A percentile compares a stretch with the other conserved stretches of the same genome.
Conservation (phyloP, 2,888 invertebrate species). For the Carterocephalus palaemon region DNA sequence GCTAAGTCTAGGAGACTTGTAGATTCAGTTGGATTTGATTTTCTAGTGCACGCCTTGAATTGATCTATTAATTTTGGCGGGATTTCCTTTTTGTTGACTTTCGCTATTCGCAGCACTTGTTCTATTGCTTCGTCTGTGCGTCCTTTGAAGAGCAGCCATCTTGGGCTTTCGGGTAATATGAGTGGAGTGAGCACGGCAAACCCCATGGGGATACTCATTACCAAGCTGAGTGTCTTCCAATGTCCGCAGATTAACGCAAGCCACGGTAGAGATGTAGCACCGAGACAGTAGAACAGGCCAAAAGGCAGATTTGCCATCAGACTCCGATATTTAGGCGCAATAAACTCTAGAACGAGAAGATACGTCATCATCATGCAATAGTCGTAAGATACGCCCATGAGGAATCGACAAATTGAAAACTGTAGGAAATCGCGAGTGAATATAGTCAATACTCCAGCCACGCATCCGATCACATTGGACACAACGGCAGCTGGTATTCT, state of each 20-base stretch:
- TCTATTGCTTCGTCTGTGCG: slow-evolving; percentile 50
- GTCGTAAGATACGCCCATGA: slow-evolving; percentile 61
- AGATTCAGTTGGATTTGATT: slow-evolving; percentile 31
- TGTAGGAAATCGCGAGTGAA: slow-evolving; percentile 44
- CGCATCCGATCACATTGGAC: slow-evolving; percentile 51
- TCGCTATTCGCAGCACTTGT: slow-evolving; percentile 46
- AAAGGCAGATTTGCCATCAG: slow-evolving; percentile 54
- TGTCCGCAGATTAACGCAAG: slow-evolving; percentile 54
- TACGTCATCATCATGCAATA: slow-evolving; percentile 63
- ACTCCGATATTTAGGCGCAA: slow-evolving; percentile 59
- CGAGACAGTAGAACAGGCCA: slow-evolving; percentile 49
- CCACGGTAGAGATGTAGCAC: slow-evolving; percentile 49
- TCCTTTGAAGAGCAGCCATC: slow-evolving; percentile 57
- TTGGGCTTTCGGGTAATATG: slow-evolving; percentile 59
- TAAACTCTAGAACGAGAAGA: slow-evolving; percentile 53
- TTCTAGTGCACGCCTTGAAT: slow-evolving; percentile 39
- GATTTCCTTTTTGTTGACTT: slow-evolving; percentile 49
- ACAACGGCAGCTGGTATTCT: slow-evolving; percentile 51
- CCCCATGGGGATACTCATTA: slow-evolving; percentile 52
- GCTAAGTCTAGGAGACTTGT: slow-evolving; percentile 43
- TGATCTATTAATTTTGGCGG: slow-evolving; percentile 44
- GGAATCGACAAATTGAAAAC: slow-evolving; percentile 52
- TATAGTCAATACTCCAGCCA: slow-evolving; percentile 48
- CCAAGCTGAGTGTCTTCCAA: slow-evolving; percentile 55
- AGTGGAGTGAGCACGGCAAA: slow-evolving; percentile 48